Evolutionary conservation across 2,888 invertebrate species (phyloP).

Genomic region (Chironomus tentans): DNA sequence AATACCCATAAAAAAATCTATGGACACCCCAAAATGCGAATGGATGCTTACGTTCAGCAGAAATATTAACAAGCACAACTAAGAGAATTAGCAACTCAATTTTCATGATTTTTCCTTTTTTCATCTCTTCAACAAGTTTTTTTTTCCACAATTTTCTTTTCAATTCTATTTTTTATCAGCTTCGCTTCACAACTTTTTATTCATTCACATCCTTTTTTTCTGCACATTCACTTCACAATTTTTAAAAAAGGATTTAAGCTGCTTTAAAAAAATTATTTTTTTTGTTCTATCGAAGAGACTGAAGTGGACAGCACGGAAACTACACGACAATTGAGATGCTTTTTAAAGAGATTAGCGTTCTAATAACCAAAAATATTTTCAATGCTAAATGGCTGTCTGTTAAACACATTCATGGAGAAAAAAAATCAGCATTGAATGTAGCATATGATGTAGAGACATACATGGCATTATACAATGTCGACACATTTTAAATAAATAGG

Average conservation of each 20-base stretch:
- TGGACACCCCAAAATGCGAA: neutral
- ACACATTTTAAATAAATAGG: neutral
- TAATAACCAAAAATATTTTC: slow-evolving; percentile 5
- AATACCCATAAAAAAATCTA: no score
- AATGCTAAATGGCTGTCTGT: slow-evolving; percentile 7
- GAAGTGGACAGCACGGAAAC: slow-evolving; percentile 21
- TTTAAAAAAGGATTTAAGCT: slow-evolving; percentile 16
- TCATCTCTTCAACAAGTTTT: slow-evolving; percentile 14
- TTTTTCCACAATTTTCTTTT: neutral
- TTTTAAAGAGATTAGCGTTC: slow-evolving; percentile 7
- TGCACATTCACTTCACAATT: neutral
- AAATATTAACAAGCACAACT: slow-evolving; percentile 22
- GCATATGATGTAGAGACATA: no score
- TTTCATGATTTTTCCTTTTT: slow-evolving; percentile 6
- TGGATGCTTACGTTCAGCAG: slow-evolving; percentile 2
- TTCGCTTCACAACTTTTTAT: neutral
- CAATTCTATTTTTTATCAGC: neutral
- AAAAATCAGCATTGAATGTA: neutral
- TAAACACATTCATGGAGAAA: slow-evolving; percentile 18
- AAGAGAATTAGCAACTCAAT: slow-evolving; percentile 25
- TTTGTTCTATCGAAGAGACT: neutral
- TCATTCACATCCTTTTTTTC: slow-evolving; percentile 5
- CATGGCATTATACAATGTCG: neutral
- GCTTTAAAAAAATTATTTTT: neutral
- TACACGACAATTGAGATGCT: slow-evolving; percentile 19